Conservation (phyloP, 92 coral and sea anemone genomes). For the Scolanthus callimorphus region DNA sequence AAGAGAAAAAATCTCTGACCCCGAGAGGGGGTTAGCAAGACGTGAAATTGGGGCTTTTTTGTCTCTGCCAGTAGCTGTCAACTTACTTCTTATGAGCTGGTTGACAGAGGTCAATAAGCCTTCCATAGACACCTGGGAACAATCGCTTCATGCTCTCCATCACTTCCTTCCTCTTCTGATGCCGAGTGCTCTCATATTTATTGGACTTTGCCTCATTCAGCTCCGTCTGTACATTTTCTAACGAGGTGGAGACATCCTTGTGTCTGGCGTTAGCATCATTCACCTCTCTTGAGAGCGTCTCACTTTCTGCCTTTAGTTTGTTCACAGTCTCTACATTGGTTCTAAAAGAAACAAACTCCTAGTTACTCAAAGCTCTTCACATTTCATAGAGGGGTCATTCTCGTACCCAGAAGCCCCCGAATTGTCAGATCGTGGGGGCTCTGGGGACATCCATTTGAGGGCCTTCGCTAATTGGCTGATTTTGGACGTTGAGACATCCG, state of each 20-base stretch:
- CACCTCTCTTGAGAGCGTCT: constrained; percentile 58
- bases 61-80: no score
- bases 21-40: no score
- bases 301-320: constrained; percentile 61
- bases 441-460: no score
- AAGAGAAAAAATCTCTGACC: no score
- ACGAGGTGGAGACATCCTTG: constrained; percentile 39
- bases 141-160: constrained; percentile 92
- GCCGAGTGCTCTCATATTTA: constrained; percentile 84
- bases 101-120: constrained; percentile 93
- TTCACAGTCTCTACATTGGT: constrained; percentile 78
- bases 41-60: no score
- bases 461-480: no score
- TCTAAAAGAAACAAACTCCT: no score
- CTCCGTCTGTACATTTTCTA: constrained; percentile 76
- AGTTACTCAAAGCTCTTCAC: no score
- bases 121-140: constrained; percentile 93
- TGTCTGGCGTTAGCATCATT: constrained; percentile 73
- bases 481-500: no score
- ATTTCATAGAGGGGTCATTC: no score
- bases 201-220: constrained; percentile 93
- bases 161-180: constrained; percentile 80
- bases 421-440: no score
- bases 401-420: no score
- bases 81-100: constrained; percentile 93